These are phyloP conservation scores for Euphonia xanthogaster DNA, from an alignment of 2,797 vertebrate genomes.

Conservation along the genomic window DNA sequence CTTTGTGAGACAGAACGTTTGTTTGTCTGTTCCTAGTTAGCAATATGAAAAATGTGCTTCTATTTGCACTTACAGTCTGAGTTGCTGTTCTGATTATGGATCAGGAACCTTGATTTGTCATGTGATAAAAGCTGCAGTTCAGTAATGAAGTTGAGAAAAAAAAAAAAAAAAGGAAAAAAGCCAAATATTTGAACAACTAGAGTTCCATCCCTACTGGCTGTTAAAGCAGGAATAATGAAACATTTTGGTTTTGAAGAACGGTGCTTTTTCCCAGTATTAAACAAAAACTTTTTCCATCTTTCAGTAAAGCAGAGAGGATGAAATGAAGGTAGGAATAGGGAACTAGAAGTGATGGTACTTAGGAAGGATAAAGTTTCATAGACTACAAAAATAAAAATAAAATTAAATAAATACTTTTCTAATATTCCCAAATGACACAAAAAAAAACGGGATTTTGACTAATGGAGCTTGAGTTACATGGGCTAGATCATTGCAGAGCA, in stretches of 20 bases:
- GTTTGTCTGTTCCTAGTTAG: neutral
- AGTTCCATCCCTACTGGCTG: neutral
- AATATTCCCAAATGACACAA: neutral
- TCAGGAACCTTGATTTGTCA: neutral
- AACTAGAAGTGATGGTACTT: neutral
- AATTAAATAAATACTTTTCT: neutral
- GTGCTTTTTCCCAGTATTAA: neutral
- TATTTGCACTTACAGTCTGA: neutral
- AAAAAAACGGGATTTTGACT: neutral
- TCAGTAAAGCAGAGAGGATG: neutral
- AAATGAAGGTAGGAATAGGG: neutral
- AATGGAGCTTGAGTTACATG: neutral
- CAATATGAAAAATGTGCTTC: neutral
- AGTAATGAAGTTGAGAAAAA: neutral
- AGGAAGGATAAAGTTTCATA: neutral
- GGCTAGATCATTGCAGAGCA: neutral
- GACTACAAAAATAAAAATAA: neutral
- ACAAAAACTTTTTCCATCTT: neutral
- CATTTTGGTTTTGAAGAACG: neutral
- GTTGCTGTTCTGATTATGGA: neutral
- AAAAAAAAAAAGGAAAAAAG: neutral
- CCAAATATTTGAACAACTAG: neutral
- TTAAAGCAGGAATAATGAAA: neutral
- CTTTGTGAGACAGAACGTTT: neutral
- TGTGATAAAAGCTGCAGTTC: neutral